Conservation (phyloP, 2,888 invertebrate genomes). For the Nomada ferruginata region DNA sequence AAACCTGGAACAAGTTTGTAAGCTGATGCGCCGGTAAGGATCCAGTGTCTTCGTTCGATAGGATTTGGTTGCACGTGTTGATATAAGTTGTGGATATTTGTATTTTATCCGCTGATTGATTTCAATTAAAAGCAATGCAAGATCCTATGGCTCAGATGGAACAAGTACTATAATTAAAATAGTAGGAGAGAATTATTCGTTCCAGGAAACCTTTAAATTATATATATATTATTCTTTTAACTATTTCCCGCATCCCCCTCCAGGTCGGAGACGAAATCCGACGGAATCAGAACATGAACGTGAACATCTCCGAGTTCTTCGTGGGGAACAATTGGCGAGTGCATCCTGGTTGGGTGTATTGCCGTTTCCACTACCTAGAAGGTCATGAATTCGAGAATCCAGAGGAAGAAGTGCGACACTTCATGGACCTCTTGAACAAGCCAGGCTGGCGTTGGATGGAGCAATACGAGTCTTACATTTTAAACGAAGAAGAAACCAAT, state of each 20-base stretch:
- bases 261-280: slow-evolving; percentile 91
- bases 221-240: too few relatives aligned
- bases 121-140: too few relatives aligned
- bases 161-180: too few relatives aligned
- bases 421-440: slow-evolving; percentile 88
- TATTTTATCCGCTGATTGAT: too few relatives aligned
- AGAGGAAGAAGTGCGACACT: slow-evolving; percentile 91
- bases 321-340: slow-evolving; percentile 90
- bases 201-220: too few relatives aligned
- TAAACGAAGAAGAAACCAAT: slow-evolving; percentile 64
- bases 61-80: too few relatives aligned
- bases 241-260: not conserved
- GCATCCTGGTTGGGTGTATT: slow-evolving; percentile 96
- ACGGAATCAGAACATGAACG: slow-evolving; percentile 88
- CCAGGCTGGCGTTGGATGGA: slow-evolving; percentile 88
- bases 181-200: too few relatives aligned
- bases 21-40: slow-evolving; percentile 5
- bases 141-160: not conserved
- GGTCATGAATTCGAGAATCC: slow-evolving; percentile 90
- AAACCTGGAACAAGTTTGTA: not conserved
- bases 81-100: too few relatives aligned
- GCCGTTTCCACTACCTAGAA: slow-evolving; percentile 93
- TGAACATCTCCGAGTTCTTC: slow-evolving; percentile 90
- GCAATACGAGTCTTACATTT: slow-evolving; percentile 85
- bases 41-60: not conserved